Conservation (phyloP, 2,888 invertebrate species). For the Zonitis immaculata region DNA sequence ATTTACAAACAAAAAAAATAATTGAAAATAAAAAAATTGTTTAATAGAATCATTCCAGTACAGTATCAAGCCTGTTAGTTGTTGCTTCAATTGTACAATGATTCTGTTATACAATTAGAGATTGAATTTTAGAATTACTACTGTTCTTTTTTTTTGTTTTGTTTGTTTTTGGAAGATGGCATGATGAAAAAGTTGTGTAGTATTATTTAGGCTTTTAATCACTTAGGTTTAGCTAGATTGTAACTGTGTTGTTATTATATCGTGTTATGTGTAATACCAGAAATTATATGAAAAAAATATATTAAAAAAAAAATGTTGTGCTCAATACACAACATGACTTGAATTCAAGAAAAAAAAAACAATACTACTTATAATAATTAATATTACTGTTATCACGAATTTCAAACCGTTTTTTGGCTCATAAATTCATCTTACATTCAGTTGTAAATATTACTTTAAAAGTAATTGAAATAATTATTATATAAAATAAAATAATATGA, state of each 20-base stretch:
- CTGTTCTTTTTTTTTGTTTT: not conserved
- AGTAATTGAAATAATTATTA: conserved; percentile 3
- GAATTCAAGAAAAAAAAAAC: conserved; percentile 7
- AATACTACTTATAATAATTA: not conserved
- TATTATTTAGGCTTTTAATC: conserved; percentile 50
- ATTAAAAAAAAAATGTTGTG: conserved; percentile 42
- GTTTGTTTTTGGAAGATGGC: conserved; percentile 9
- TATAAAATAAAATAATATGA: conserved; percentile 16
- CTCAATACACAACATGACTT: conserved; percentile 51
- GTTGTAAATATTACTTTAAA: conserved; percentile 41
- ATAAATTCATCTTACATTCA: conserved; percentile 35
- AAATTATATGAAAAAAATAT: too few relatives aligned
- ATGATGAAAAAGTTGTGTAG: conserved; percentile 35
- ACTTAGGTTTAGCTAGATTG: conserved; percentile 51
- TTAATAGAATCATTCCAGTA: conserved; percentile 16
- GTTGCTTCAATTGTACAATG: conserved; percentile 20
- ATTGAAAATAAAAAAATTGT: conserved; percentile 3
- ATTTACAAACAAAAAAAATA: too few relatives aligned
- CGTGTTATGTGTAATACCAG: conserved; percentile 47
- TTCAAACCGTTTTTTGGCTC: conserved; percentile 39
- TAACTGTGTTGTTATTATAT: conserved; percentile 52
- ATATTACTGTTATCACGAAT: conserved; percentile 38
- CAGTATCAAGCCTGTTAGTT: conserved; percentile 30
- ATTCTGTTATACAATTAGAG: conserved; percentile 5
- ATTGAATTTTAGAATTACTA: too few relatives aligned